Evolutionary conservation across 2,888 invertebrate genomes (phyloP), one percentile per base, ranked within the genome.

Genomic region (Altica lythri): DNA sequence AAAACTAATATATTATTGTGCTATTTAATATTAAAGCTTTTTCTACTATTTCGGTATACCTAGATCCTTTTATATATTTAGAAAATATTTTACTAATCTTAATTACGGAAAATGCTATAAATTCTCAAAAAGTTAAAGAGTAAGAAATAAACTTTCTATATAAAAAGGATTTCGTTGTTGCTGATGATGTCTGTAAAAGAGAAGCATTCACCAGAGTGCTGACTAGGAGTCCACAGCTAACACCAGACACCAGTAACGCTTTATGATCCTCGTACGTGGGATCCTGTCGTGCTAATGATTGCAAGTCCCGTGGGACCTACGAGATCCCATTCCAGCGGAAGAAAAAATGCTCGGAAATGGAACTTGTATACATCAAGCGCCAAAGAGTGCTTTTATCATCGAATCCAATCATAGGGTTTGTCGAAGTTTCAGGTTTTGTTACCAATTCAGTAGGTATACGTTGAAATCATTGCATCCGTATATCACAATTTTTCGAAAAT

Each of bases 221-320:
- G 74, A 75, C 74, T 72, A 70, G 73, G 38, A 65, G 70, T n/a
- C n/a, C n/a, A n/a, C n/a, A n/a, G n/a, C n/a, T n/a, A n/a, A n/a
- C n/a, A 72, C 72, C 70, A 66, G 70, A 72, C 72, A 71, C 73
- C 72, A 70, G 71, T 72, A 68, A 68, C 68, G 66, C 71, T 66
- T 73, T 72, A 73, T 71, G 64, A 63, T 32, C 68, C 61, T 62
- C 58, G 65, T 71, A 74, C 75, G 75, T 75, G 75, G 67, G 66
- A 71, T 70, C 72, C 67, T 70, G 72, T 72, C 58, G 59, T 68
- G 68, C 74, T 75, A 75, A 75, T 75, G 73, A 75, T 72, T 57
- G 61, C 57, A 62, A 60, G 62, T 72, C 75, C 68, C 72, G 29
- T 37, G 72, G 68, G 74, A 67, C 59, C 55, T 58, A 55, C 60